These are phyloP conservation scores for Cryptocheilus praepositus DNA, from an alignment of 2,888 invertebrate genomes.

Conservation along the genomic window DNA sequence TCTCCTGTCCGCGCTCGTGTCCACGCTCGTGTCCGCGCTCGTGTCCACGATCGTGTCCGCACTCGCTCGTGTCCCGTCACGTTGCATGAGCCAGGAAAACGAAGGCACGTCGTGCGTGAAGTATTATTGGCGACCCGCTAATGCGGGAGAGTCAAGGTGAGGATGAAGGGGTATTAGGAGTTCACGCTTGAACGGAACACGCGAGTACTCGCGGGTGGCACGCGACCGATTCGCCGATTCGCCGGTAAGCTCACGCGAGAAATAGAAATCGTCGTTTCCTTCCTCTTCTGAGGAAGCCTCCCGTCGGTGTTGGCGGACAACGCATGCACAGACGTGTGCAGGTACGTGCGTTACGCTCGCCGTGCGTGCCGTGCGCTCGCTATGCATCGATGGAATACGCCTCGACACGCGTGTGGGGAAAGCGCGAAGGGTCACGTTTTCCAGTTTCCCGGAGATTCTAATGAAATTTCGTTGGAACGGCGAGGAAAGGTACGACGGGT, in stretches of 20 bases:
- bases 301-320: not conserved
- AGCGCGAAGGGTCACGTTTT: too few species aligned
- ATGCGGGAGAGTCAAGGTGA: conserved; percentile 61
- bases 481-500: too few species aligned
- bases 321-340: too few species aligned
- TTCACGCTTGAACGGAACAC: conserved; percentile 64
- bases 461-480: too few species aligned
- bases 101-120: conserved; percentile 60
- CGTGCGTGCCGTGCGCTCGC: not conserved
- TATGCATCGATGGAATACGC: not conserved
- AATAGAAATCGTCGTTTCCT: conserved; percentile 39
- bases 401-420: too few species aligned
- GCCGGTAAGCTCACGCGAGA: conserved; percentile 53
- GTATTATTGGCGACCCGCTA: conserved; percentile 59
- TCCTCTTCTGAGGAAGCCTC: not conserved
- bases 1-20: too few species aligned
- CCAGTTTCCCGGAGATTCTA: too few species aligned
- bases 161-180: conserved; percentile 61
- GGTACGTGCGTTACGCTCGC: not conserved
- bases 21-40: conserved; percentile 47
- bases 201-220: conserved; percentile 61
- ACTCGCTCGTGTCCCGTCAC: conserved; percentile 7
- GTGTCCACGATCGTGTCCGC: conserved; percentile 44
- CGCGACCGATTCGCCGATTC: conserved; percentile 61
- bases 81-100: conserved; percentile 51